Percentiles rank a stretch among this genome's conserved stretches.
These are phyloP conservation scores for Pangasius krempfi DNA, from an alignment of 2,797 vertebrate genomes.

Conservation along the genomic window DNA sequence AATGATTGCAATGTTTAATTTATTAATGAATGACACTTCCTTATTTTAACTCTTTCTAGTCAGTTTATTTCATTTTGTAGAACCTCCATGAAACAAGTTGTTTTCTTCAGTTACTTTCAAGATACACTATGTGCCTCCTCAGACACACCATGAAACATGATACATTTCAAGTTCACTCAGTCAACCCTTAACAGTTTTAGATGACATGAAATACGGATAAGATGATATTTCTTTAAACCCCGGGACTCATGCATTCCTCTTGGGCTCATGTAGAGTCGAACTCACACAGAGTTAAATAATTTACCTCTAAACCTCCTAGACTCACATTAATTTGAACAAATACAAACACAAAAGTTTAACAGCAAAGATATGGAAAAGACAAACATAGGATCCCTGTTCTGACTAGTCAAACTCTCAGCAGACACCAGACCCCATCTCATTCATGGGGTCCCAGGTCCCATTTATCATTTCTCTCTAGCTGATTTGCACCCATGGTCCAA, in stretches of 20 bases:
- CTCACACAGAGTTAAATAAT: not conserved
- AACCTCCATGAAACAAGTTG: not conserved
- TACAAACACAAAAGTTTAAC: not conserved
- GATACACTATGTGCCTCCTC: not conserved
- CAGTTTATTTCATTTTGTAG: not conserved
- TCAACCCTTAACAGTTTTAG: not conserved
- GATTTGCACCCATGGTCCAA: not conserved
- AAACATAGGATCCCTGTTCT: not conserved
- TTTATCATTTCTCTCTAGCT: not conserved
- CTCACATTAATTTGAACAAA: not conserved
- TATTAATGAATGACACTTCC: not conserved
- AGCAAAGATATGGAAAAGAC: not conserved
- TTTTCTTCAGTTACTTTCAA: not conserved
- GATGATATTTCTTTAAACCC: not conserved
- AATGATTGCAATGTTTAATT: not conserved
- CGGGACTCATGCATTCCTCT: not conserved
- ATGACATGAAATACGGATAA: not conserved
- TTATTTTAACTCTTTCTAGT: not conserved
- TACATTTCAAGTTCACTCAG: not conserved
- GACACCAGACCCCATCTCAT: not conserved
- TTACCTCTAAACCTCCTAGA: not conserved
- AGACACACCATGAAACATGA: not conserved
- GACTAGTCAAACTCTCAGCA: not conserved
- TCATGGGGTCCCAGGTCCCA: not conserved
- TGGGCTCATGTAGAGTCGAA: not conserved